These are phyloP conservation scores for Furnarius figulus DNA, from an alignment of 2,113 vertebrate genomes.

Conservation along the genomic window DNA sequence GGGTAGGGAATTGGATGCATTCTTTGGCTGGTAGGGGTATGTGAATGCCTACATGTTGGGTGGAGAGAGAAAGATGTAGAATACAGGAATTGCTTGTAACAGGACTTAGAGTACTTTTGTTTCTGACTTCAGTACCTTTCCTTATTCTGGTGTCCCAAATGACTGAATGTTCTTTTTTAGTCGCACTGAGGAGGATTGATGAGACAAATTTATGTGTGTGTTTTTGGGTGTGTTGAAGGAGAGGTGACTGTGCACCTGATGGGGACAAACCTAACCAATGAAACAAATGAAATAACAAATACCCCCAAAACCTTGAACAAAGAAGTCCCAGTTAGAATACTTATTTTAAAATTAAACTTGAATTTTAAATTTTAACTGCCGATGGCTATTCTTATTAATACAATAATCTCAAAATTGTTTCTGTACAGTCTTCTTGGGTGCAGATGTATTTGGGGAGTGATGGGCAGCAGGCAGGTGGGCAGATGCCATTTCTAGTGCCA, in stretches of 20 bases:
- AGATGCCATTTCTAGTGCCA: neutral
- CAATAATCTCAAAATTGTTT: neutral
- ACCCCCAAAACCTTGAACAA: neutral
- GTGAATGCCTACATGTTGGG: fast-evolving
- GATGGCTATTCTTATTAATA: neutral
- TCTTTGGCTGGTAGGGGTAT: neutral
- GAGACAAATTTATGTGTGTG: neutral
- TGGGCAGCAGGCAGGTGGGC: neutral
- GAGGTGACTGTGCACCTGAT: neutral
- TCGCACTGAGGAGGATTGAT: neutral
- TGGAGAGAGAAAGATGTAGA: neutral
- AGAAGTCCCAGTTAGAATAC: neutral
- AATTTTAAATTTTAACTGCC: neutral
- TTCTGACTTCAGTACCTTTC: neutral
- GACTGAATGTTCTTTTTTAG: neutral
- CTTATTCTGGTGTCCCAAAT: neutral
- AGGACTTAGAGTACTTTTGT: neutral
- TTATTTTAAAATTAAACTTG: neutral
- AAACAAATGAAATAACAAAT: neutral
- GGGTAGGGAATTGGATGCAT: neutral
- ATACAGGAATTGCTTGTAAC: neutral
- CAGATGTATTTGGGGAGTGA: neutral
- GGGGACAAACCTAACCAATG: neutral
- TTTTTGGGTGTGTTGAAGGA: neutral
- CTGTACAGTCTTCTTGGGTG: neutral